phyloP scores from a whole-genome alignment of 2,888 invertebrate genomes.

The Drosophila macrospina region DNA sequence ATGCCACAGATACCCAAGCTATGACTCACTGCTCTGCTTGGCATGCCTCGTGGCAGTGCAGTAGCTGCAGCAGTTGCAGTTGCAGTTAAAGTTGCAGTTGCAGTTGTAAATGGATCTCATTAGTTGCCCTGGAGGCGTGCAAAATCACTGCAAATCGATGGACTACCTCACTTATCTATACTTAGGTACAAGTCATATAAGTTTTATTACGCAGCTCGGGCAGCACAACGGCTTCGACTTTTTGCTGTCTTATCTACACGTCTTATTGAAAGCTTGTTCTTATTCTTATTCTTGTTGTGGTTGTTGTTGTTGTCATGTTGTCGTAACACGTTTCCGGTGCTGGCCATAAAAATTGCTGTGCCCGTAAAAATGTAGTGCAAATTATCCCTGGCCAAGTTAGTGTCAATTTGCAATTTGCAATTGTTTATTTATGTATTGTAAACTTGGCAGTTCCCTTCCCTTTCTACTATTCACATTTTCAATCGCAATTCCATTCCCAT shows the following conservation, averaged over 20 bases:
- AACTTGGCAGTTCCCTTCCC: conserved; percentile 20
- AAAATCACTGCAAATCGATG: conserved; percentile 28
- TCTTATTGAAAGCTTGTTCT: conserved; percentile 1
- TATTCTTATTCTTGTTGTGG: not conserved
- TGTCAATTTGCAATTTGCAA: conserved; percentile 60
- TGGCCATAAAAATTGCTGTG: conserved; percentile 31
- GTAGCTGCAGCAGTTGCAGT: conserved; percentile 48
- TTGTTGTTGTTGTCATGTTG: conserved; percentile 17
- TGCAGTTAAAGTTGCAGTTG: conserved; percentile 39
- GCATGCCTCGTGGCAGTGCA: conserved; percentile 24
- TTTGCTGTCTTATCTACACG: conserved; percentile 46
- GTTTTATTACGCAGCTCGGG: conserved; percentile 38
- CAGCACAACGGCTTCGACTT: conserved; percentile 1
- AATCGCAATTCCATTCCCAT: not conserved
- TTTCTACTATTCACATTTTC: not conserved
- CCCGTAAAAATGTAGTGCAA: conserved; percentile 28
- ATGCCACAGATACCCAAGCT: not conserved
- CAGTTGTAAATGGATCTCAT: conserved; percentile 42
- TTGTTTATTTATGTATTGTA: conserved; percentile 40
- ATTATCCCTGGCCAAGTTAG: conserved; percentile 15
- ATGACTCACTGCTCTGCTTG: conserved; percentile 9
- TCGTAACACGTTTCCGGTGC: conserved; percentile 53
- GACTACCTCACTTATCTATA: conserved; percentile 26
- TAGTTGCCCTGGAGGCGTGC: conserved; percentile 42
- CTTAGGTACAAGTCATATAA: conserved; percentile 17